Conservation (phyloP, 2,888 invertebrate species). For the Calameuta pallipes region DNA sequence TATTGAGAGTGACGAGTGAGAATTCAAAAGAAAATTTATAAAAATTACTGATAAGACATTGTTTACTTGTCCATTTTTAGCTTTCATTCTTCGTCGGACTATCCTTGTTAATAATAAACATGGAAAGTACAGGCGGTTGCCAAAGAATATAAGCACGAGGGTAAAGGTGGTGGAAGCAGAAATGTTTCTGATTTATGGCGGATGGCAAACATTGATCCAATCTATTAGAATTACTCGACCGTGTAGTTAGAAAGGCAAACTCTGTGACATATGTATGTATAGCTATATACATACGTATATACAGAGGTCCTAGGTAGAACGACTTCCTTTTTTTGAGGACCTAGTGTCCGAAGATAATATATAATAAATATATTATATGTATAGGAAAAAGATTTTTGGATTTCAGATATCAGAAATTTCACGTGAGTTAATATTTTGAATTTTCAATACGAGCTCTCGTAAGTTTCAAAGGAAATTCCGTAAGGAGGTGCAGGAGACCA, state of each 20-base stretch:
- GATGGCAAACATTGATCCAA: conserved; percentile 41
- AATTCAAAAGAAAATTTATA: neutral
- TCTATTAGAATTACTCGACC: conserved; percentile 52
- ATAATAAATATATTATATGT: too few relatives aligned
- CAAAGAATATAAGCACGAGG: neutral
- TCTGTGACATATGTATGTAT: neutral
- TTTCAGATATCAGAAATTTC: neutral
- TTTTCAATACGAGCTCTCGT: neutral
- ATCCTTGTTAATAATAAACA: neutral
- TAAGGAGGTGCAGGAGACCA: neutral
- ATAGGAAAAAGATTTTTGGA: neutral
- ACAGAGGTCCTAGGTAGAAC: neutral
- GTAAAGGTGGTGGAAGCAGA: neutral
- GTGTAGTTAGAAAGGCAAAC: conserved; percentile 33
- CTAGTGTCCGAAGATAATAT: neutral
- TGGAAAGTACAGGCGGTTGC: neutral
- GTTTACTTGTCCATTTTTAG: neutral
- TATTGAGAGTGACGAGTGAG: neutral
- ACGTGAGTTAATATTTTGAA: neutral
- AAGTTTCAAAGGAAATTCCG: neutral
- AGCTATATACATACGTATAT: neutral
- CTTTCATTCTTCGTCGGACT: neutral
- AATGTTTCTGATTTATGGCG: conserved; percentile 31
- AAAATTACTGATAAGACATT: neutral
- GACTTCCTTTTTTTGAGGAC: neutral